Evolutionary conservation across 2,888 invertebrate genomes (phyloP), one percentile per base, ranked within the genome.

Genomic region (Dusona sp.): DNA sequence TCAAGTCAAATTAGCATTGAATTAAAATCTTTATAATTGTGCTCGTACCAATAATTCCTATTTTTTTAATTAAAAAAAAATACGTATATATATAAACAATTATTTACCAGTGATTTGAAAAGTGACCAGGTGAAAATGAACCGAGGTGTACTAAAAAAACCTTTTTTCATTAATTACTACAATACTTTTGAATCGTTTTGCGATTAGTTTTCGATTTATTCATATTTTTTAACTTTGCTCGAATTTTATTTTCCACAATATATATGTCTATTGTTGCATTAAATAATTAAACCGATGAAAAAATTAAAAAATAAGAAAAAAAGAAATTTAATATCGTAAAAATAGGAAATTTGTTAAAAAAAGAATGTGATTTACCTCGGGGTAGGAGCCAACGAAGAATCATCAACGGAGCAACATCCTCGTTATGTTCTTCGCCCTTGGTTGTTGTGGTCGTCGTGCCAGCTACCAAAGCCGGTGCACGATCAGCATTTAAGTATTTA

Each of bases 401-500:
- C 73, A 36, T 54, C 73, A 54, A 33, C 51, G 51, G 29, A 48
- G 48, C n/a, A 11, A 13, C 48, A 54, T 29, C 61, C 61, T 61
- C 61, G 61, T 25, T 61, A 61, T 61, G 61, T 61, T 61, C 61
- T 61, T 61, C 61, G 61, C 61, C 61, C 61, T 61, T 61, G 61
- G 61, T 29, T 61, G 54, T 54, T 73, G 33, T 51, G 42, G 68
- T 54, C 67, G 54, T 61, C 70, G 61, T 64, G 57, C 38, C 42
- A 42, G 72, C 65, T 70, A 29, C 65, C 33, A 78, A 83, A 75
- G 64, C 79, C 83, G 79, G 79, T 48, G 73, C 25, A 79, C 74
- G 70, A 70, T 65, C 78, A 78, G 61, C 67, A 78, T 74, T 80
- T 42, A 79, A 70, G 80, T 85, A 88, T 88, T 87, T 87, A 88